Evolutionary conservation across 1,140 invertebrate genomes (phyloP).

Genomic region (Orchestia grillus): DNA sequence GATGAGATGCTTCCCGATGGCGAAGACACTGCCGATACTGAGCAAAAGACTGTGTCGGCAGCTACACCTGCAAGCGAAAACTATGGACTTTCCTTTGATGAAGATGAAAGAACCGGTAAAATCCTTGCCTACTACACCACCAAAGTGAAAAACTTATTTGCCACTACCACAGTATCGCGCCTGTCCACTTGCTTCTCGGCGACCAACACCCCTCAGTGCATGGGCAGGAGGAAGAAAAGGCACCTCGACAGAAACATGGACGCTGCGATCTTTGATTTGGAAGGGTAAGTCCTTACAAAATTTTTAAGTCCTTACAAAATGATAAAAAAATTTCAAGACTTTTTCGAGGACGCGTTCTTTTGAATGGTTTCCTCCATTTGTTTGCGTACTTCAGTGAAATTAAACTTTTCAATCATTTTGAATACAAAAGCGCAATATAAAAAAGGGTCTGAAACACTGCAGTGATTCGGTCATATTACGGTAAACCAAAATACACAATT

Average conservation of each 20-base stretch:
- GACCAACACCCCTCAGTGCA: background rate
- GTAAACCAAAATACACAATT: too few relatives aligned
- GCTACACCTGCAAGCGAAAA: background rate
- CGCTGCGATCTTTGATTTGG: background rate
- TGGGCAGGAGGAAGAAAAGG: constrained; percentile 59
- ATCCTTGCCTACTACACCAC: constrained; percentile 61
- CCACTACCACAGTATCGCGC: constrained; percentile 56
- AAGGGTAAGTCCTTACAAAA: background rate
- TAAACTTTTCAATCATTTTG: background rate
- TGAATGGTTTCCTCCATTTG: background rate
- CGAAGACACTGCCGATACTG: background rate
- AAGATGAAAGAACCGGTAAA: constrained; percentile 41
- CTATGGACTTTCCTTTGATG: background rate
- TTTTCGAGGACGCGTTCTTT: background rate
- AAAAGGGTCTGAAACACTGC: background rate
- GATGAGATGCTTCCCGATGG: background rate
- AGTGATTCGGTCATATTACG: background rate
- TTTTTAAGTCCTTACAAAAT: background rate
- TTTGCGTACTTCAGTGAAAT: background rate
- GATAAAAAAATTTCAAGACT: background rate
- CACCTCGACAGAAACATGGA: background rate
- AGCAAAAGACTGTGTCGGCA: background rate
- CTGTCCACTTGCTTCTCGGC: constrained; percentile 61
- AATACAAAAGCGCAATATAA: background rate
- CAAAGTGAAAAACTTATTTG: constrained; percentile 59